phyloP scores from a whole-genome alignment of 37 sponge, comb jelly and placozoan genomes.

The Chondrilla cf. caribensis region DNA sequence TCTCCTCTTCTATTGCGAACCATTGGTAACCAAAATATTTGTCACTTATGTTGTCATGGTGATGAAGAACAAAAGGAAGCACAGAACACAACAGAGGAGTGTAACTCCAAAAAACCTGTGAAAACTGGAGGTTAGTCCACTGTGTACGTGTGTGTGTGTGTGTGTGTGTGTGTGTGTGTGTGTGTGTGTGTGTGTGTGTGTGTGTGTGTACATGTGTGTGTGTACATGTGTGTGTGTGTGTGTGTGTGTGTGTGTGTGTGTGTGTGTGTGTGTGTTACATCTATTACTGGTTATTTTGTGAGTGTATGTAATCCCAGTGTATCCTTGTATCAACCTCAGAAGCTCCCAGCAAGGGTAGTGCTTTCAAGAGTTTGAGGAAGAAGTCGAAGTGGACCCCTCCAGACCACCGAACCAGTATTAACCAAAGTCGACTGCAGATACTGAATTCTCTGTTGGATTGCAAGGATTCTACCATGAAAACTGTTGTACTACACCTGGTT shows the following conservation, averaged over 20 bases:
- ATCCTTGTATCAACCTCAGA: too few species aligned
- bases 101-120: too few species aligned
- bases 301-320: slow-evolving; percentile 22
- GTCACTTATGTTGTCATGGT: not conserved
- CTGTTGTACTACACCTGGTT: slow-evolving; percentile 37
- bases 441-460: slow-evolving; percentile 36
- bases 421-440: slow-evolving; percentile 17
- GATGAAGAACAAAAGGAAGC: too few species aligned
- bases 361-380: too few species aligned
- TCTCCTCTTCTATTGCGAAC: not conserved
- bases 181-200: slow-evolving; percentile 29
- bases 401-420: too few species aligned
- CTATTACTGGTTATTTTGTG: not conserved
- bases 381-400: too few species aligned
- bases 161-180: slow-evolving; percentile 27
- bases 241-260: slow-evolving; percentile 24
- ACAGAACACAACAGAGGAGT: too few species aligned
- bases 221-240: slow-evolving; percentile 23
- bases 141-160: slow-evolving; percentile 17
- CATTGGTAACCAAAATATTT: not conserved
- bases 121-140: too few species aligned
- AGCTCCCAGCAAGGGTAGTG: too few species aligned
- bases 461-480: not conserved
- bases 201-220: slow-evolving; percentile 15
- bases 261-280: slow-evolving; percentile 31